Conservation (phyloP, 2,888 invertebrate species). For the Empis livida region DNA sequence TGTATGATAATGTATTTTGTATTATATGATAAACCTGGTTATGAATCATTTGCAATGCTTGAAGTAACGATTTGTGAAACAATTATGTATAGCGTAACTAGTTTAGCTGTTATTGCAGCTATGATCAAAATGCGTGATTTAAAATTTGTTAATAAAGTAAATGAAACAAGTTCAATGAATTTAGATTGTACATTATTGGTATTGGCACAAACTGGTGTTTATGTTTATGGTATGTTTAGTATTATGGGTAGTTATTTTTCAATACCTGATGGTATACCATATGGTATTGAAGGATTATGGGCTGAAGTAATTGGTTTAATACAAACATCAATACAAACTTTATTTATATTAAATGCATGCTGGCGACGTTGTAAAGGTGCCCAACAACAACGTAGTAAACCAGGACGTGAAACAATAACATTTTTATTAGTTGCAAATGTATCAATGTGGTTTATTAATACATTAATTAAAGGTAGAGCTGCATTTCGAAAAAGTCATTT, state of each 20-base stretch:
- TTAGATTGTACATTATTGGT: constrained; percentile 71
- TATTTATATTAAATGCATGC: constrained; percentile 62
- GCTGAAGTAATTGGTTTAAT: constrained; percentile 61
- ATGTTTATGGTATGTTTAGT: constrained; percentile 77
- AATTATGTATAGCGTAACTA: constrained; percentile 41
- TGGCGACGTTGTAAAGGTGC: constrained; percentile 61
- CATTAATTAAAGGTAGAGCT: constrained; percentile 69
- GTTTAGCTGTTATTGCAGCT: constrained; percentile 36
- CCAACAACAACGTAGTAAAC: constrained; percentile 58
- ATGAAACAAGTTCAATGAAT: constrained; percentile 37
- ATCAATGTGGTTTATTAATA: constrained; percentile 78
- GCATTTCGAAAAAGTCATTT: constrained; percentile 72
- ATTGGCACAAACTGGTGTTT: constrained; percentile 78
- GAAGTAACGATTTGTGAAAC: constrained; percentile 68
- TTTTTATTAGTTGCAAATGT: constrained; percentile 70
- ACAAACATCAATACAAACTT: constrained; percentile 67
- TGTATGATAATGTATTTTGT: constrained; percentile 85
- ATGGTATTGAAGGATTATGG: constrained; percentile 49
- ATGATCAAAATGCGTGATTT: constrained; percentile 52
- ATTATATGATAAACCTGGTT: constrained; percentile 49
- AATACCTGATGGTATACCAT: constrained; percentile 30
- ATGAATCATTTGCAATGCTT: constrained; percentile 51
- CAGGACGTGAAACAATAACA: constrained; percentile 74
- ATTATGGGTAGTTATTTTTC: constrained; percentile 48
- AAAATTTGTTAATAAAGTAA: constrained; percentile 38